Evolutionary conservation across 2,888 invertebrate species (phyloP).

Genomic region (Tridacna crocea): DNA sequence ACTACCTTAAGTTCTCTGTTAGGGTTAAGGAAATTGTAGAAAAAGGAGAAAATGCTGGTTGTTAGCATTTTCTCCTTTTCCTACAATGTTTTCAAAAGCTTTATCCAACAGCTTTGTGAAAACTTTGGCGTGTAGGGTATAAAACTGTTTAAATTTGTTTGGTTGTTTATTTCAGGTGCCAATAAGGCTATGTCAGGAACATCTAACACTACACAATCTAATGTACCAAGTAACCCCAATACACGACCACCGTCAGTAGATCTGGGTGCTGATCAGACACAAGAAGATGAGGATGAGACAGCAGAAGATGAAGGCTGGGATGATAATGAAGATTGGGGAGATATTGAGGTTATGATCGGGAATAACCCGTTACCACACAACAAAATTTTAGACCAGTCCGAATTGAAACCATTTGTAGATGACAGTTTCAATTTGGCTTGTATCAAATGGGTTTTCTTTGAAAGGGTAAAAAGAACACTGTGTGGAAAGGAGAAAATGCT

Average conservation of each 20-base stretch:
- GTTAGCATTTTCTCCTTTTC: background rate
- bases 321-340: constrained; percentile 92
- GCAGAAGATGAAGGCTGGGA: constrained; percentile 89
- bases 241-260: background rate
- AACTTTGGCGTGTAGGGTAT: too few relatives aligned
- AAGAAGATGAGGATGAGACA: constrained; percentile 53
- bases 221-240: constrained; percentile 2
- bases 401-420: too few relatives aligned
- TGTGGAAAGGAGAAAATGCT: too few relatives aligned
- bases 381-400: too few relatives aligned
- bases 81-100: constrained; percentile 1
- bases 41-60: background rate
- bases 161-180: background rate
- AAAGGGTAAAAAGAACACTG: too few relatives aligned
- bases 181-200: constrained; percentile 1
- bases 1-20: too few relatives aligned
- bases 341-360: constrained; percentile 90
- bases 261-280: background rate
- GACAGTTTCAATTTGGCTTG: too few relatives aligned
- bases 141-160: too few relatives aligned
- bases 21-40: background rate
- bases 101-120: background rate
- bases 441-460: too few relatives aligned
- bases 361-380: too few relatives aligned
- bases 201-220: background rate